Evolutionary conservation across 2,113 vertebrate species (phyloP), one percentile per base, ranked within the genome.

Genomic region (Australoheros scitulus): DNA sequence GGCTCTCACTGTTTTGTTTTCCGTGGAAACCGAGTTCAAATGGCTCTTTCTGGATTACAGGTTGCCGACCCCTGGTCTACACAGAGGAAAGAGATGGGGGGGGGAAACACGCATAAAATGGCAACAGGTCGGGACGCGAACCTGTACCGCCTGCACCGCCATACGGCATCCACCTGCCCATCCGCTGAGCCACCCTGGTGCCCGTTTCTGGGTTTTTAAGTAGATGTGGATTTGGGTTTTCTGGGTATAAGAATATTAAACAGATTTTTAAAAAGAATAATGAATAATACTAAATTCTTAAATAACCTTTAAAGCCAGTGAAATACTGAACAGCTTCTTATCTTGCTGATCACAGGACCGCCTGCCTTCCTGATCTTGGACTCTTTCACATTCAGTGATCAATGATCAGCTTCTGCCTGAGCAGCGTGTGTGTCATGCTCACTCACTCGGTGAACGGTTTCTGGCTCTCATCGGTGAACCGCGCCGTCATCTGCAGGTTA

Each of bases 401-500:
- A 20, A 3, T 20, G 8, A 55, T 10, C 18, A 55, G 18, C 52
- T 18, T 61, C 18, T 11, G 9, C 43, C 64, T 68, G 41, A 29
- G 41, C 43, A 20, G 26, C 50, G 64, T 68, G 47, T 50, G 20
- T 63, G 1, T 22, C 6, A 3, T 1, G 32, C 52, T 58, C 52
- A 87, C 90, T 89, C 76, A 97, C 97, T 64, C 92, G n/a, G 76
- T 92, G 63, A 97, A 92, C 0, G 87, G 87, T 10, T 87, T 93
- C 81, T 93, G 92, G 77, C 94, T 93, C 59, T 96, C 95, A 0
- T 94, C 94, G n/a, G 95, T 86, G 3, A 97, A 99, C 77, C 84
- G 68, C 0, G 97, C 97, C 1, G 38, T 88, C 88, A 99, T 95
- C 87, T 97, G 95, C 34, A 99, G 94, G 94, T 99, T 99, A 89